Conservation (phyloP, 2,888 invertebrate species). For the Sinopyrophorus schimmeli region DNA sequence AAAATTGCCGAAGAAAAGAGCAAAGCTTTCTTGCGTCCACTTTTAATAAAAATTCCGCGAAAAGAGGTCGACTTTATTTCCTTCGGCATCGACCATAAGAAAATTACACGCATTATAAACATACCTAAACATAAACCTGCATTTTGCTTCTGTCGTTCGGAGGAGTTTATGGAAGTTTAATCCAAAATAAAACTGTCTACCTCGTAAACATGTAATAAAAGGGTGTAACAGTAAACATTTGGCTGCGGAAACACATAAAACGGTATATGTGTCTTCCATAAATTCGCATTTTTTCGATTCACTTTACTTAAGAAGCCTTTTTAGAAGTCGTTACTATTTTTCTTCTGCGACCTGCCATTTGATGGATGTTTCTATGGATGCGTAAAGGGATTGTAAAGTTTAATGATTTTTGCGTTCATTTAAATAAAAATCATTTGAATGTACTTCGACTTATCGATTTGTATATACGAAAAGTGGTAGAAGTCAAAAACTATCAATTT, state of each 20-base stretch:
- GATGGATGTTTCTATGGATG: too few relatives aligned
- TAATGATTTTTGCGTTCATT: too few relatives aligned
- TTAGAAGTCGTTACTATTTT: too few relatives aligned
- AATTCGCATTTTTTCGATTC: constrained; percentile 25
- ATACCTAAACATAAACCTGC: constrained; percentile 23
- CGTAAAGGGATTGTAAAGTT: too few relatives aligned
- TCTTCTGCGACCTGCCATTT: not conserved
- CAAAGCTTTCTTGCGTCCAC: constrained; percentile 5
- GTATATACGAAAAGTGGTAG: too few relatives aligned
- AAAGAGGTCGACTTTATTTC: constrained; percentile 15
- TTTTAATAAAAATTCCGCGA: constrained; percentile 23
- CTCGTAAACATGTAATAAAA: constrained; percentile 31
- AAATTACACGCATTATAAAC: constrained; percentile 27
- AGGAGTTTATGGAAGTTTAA: constrained; percentile 27
- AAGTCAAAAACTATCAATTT: too few relatives aligned
- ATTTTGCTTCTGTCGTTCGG: constrained; percentile 22
- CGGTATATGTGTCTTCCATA: constrained; percentile 15
- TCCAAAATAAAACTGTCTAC: constrained; percentile 31
- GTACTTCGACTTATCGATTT: too few relatives aligned
- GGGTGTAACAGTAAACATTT: constrained; percentile 25
- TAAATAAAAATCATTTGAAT: too few relatives aligned
- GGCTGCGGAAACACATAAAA: constrained; percentile 18
- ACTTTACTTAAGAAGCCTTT: constrained; percentile 7
- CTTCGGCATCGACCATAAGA: constrained; percentile 14
- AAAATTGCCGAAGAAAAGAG: constrained; percentile 12